Percentiles rank a stretch among this genome's conserved stretches.
Conservation (phyloP, 2,888 invertebrate genomes). For the Dyspetes luteomarginatus region DNA sequence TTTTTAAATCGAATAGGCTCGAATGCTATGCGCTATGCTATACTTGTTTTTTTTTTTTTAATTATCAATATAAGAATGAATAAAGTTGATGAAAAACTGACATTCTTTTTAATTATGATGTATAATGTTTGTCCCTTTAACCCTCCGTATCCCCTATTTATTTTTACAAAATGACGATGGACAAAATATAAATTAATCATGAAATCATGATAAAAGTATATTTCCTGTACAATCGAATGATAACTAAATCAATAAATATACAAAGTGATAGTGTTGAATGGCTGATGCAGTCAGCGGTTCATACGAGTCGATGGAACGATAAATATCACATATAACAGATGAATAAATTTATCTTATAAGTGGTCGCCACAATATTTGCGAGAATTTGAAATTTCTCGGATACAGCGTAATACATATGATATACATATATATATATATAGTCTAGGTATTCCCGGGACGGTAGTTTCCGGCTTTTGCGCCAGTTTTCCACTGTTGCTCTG, state of each 20-base stretch:
- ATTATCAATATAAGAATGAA: too few relatives aligned
- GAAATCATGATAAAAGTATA: neutral
- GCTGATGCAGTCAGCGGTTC: neutral
- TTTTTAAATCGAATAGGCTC: too few relatives aligned
- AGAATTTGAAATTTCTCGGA: slow-evolving; percentile 39
- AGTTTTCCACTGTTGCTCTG: slow-evolving; percentile 51
- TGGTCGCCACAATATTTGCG: slow-evolving; percentile 38
- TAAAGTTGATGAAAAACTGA: too few relatives aligned
- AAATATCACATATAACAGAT: slow-evolving; percentile 8
- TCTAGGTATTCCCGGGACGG: slow-evolving; percentile 53
- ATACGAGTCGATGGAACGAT: neutral
- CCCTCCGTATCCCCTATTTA: too few relatives aligned
- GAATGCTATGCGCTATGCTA: too few relatives aligned
- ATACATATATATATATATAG: too few relatives aligned
- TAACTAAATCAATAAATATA: neutral
- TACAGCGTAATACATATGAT: slow-evolving; percentile 20
- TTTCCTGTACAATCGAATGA: neutral
- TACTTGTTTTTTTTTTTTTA: too few relatives aligned
- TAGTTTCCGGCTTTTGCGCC: slow-evolving; percentile 58
- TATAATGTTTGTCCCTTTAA: too few relatives aligned
- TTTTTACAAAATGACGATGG: neutral
- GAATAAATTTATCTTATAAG: slow-evolving; percentile 49
- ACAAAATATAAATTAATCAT: neutral
- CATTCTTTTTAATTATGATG: too few relatives aligned
- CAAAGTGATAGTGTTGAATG: neutral